These are phyloP conservation scores for Mormyrus proboscirostris DNA, from an alignment of 2,797 vertebrate species.

Conservation along the genomic window DNA sequence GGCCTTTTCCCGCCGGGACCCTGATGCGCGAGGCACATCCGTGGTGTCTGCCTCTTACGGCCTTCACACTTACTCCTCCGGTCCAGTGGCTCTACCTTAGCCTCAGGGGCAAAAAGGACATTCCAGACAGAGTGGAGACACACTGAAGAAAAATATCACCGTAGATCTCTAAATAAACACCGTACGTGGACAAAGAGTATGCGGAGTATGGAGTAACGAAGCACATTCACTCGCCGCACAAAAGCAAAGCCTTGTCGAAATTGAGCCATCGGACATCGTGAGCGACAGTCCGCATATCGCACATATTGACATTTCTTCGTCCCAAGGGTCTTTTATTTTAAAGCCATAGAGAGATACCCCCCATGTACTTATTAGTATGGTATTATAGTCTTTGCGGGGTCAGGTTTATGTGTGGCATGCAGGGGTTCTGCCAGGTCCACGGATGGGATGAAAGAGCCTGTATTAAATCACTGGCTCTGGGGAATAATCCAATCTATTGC, in stretches of 20 bases:
- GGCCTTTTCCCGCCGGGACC: not conserved
- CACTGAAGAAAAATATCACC: not conserved
- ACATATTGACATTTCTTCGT: constrained; percentile 20
- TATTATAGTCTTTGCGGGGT: constrained; percentile 28
- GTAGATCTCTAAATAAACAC: not conserved
- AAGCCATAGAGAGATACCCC: constrained; percentile 32
- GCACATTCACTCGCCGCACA: not conserved
- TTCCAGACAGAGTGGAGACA: not conserved
- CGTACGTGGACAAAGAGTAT: not conserved
- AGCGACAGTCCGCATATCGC: not conserved
- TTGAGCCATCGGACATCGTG: not conserved
- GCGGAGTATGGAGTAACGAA: not conserved
- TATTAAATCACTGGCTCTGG: constrained; percentile 28
- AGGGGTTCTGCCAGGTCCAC: constrained; percentile 28
- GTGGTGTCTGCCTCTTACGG: not conserved
- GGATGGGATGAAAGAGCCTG: constrained; percentile 33
- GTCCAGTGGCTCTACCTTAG: not conserved
- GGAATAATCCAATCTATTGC: constrained; percentile 35
- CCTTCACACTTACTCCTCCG: not conserved
- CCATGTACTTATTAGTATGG: constrained; percentile 35
- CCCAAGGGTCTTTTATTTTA: constrained; percentile 27
- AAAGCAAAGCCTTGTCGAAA: not conserved
- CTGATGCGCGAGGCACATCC: not conserved
- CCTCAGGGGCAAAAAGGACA: not conserved
- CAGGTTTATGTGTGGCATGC: constrained; percentile 38